phyloP scores from a whole-genome alignment of 2,113 vertebrate species.

The Triplophysa rosa region DNA sequence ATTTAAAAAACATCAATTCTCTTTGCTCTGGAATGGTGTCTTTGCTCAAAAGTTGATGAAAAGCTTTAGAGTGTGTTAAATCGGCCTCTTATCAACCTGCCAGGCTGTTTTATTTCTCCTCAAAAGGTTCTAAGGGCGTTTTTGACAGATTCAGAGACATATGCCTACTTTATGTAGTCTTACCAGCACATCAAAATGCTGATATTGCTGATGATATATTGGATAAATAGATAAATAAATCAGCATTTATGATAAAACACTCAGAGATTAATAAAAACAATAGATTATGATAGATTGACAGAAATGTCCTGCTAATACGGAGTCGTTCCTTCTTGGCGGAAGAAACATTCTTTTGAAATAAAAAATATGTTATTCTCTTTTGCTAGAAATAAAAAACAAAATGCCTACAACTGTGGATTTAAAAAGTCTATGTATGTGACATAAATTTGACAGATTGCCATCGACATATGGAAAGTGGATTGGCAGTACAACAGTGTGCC shows the following conservation, averaged over 20 bases:
- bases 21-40: constrained; percentile 15
- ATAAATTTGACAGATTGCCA: constrained; percentile 36
- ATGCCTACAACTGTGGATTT: neutral
- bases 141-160: constrained; percentile 22
- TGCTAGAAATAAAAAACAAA: neutral
- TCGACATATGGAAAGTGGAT: constrained; percentile 33
- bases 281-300: constrained; percentile 25
- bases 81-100: constrained; percentile 11
- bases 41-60: constrained; percentile 35
- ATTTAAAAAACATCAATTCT: neutral
- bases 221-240: constrained; percentile 4
- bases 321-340: neutral
- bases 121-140: constrained; percentile 8
- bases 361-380: neutral
- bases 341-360: neutral
- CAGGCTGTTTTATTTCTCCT: neutral
- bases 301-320: neutral
- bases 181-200: constrained; percentile 22
- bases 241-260: constrained; percentile 17
- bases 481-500: constrained; percentile 30
- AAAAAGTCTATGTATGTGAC: constrained; percentile 10
- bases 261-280: constrained; percentile 12
- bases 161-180: neutral
- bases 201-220: constrained; percentile 7
- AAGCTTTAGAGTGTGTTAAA: constrained; percentile 31